These are phyloP conservation scores for Psittacula derbiana DNA, from an alignment of 2,797 vertebrate genomes.

Conservation along the genomic window DNA sequence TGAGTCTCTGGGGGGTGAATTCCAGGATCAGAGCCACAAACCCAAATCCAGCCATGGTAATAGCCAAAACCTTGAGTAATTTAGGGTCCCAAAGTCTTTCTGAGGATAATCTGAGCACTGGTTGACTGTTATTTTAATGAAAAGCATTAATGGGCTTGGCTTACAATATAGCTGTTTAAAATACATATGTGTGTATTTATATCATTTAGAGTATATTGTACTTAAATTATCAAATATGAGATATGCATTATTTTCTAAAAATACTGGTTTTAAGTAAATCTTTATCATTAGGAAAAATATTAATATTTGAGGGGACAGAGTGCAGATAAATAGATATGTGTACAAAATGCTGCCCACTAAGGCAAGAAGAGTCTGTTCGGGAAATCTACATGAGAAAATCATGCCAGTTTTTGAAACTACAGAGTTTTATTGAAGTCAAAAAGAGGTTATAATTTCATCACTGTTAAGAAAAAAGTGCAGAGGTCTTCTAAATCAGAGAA, in stretches of 20 bases:
- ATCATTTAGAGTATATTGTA: neutral
- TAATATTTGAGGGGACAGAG: neutral
- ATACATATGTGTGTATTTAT: neutral
- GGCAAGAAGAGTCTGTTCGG: neutral
- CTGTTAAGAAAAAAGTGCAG: neutral
- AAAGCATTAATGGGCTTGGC: neutral
- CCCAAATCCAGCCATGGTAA: neutral
- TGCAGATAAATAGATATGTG: neutral
- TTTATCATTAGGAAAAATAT: neutral
- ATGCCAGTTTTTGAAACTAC: neutral
- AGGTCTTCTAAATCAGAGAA: neutral
- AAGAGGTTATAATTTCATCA: neutral
- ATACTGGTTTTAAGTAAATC: neutral
- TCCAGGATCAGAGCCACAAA: neutral
- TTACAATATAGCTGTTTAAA: neutral
- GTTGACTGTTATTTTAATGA: neutral
- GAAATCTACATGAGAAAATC: neutral
- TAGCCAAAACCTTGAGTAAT: neutral
- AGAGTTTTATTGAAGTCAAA: neutral
- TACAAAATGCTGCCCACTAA: rapidly evolving
- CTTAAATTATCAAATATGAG: neutral
- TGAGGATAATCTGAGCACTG: neutral
- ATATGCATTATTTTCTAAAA: neutral
- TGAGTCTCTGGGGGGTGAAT: neutral
- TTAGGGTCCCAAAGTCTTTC: neutral